Evolutionary conservation across 2,113 vertebrate species (phyloP).

Genomic region (Lepus timidus): DNA sequence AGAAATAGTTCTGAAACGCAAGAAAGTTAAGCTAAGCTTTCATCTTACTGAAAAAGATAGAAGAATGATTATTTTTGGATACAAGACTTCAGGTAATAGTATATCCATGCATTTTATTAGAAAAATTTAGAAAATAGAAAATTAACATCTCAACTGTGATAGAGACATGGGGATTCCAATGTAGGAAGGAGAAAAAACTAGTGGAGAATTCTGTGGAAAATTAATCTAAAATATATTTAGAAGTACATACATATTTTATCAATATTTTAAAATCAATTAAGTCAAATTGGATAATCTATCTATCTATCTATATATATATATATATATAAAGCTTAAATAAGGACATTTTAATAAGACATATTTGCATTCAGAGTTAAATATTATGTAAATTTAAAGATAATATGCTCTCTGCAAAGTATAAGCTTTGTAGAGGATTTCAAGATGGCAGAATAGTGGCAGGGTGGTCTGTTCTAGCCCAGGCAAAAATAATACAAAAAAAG

Average conservation of each 20-base stretch:
- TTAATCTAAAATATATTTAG: not conserved
- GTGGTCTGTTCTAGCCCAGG: not conserved
- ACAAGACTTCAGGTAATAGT: not conserved
- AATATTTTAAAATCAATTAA: not conserved
- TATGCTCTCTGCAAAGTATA: not conserved
- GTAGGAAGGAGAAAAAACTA: not conserved
- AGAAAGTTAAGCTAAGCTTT: not conserved
- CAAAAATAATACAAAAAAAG: too few species aligned
- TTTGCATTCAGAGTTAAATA: not conserved
- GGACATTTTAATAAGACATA: not conserved
- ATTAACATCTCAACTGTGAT: too few species aligned
- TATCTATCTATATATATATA: not conserved
- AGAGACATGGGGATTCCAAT: not conserved
- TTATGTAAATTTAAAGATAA: slow-evolving; percentile 6
- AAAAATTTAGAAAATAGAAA: too few species aligned
- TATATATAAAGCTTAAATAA: not conserved
- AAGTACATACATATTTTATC: not conserved
- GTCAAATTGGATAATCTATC: not conserved
- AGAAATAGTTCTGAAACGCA: not conserved
- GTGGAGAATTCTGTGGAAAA: not conserved
- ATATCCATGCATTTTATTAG: too few species aligned
- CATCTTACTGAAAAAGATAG: not conserved
- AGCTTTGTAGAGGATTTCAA: not conserved
- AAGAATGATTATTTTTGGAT: not conserved
- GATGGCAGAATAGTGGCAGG: not conserved